These are phyloP conservation scores for Drosophila simulans DNA, from an alignment of 1,140 invertebrate species.

Conservation along the genomic window DNA sequence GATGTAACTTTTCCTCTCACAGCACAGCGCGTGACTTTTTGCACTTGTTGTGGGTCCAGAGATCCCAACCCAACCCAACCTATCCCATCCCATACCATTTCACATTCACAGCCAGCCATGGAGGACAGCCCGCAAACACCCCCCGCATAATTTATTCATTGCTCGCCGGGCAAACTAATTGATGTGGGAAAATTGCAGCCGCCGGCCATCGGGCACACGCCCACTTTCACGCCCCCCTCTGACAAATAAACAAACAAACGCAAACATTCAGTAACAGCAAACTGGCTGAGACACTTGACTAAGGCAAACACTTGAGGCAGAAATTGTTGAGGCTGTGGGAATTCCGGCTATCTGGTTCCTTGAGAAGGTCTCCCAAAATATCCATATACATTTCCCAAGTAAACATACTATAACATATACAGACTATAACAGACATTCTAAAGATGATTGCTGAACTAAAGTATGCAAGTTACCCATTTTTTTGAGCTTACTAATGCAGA, in stretches of 20 bases:
- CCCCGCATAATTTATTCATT: constrained; percentile 82
- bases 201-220: constrained; percentile 47
- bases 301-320: constrained; percentile 33
- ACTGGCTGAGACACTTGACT: constrained; percentile 32
- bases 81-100: too few relatives aligned
- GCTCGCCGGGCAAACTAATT: constrained; percentile 73
- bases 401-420: too few relatives aligned
- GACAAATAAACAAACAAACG: constrained; percentile 34
- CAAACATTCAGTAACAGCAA: constrained; percentile 22
- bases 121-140: background rate
- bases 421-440: too few relatives aligned
- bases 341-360: background rate
- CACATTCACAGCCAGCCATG: too few relatives aligned
- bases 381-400: background rate
- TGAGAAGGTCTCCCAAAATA: too few relatives aligned
- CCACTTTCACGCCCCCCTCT: constrained; percentile 12
- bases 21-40: constrained; percentile 80
- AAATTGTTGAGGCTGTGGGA: constrained; percentile 22
- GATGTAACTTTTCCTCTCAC: constrained; percentile 72
- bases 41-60: constrained; percentile 73
- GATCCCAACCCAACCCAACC: background rate
- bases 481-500: background rate
- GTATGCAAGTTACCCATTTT: too few relatives aligned
- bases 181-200: constrained; percentile 80
- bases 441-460: too few relatives aligned